Percentiles rank a stretch among this genome's conserved stretches.
These are phyloP conservation scores for Trachymyrmex septentrionalis DNA, from an alignment of 1,140 invertebrate species.

Conservation along the genomic window DNA sequence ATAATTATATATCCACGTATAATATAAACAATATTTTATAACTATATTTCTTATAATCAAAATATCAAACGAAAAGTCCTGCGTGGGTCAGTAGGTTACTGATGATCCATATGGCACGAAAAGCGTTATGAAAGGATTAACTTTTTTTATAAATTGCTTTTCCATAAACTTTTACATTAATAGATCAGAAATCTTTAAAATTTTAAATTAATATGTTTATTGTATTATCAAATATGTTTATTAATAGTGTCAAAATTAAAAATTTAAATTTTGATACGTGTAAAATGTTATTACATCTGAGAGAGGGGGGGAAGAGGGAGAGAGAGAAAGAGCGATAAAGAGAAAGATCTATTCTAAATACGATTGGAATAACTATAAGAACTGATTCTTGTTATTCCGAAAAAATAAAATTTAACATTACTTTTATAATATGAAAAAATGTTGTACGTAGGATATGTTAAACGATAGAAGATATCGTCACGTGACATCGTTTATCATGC, in stretches of 20 bases:
- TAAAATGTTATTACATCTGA: not conserved
- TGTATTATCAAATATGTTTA: not conserved
- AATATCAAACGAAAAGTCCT: too few species aligned
- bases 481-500: conserved; percentile 53
- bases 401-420: not conserved
- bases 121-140: not conserved
- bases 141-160: not conserved
- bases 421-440: conserved; percentile 8
- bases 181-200: not conserved
- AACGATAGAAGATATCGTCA: conserved; percentile 41
- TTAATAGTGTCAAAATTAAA: not conserved
- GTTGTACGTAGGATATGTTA: not conserved
- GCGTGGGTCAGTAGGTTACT: too few species aligned
- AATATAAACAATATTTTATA: too few species aligned
- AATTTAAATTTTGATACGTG: not conserved
- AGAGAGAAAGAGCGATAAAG: not conserved
- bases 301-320: not conserved
- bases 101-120: too few species aligned
- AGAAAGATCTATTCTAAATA: not conserved
- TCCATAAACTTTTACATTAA: not conserved
- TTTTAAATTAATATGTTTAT: not conserved
- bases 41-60: too few species aligned
- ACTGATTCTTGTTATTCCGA: not conserved
- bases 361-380: not conserved
- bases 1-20: too few species aligned